Percentiles rank a stretch among this genome's conserved stretches.
Conservation (phyloP, 2,888 invertebrate genomes). For the Ophioninae sp. region DNA sequence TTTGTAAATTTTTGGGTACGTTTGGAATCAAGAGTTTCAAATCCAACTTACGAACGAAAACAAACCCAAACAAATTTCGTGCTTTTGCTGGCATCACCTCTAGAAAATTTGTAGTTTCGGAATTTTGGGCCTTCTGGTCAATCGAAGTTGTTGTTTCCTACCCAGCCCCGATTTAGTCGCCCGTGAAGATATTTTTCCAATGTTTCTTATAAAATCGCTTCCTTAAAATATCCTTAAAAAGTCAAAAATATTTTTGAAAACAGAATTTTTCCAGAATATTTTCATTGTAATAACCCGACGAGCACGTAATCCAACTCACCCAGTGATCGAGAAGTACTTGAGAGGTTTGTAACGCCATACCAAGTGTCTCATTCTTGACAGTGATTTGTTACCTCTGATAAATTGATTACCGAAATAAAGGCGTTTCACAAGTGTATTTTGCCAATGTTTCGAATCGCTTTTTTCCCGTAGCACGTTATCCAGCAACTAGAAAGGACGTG, state of each 20-base stretch:
- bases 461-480: background rate
- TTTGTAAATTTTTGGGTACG: too few relatives aligned
- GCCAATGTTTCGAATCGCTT: background rate
- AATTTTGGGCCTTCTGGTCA: too few relatives aligned
- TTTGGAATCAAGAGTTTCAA: too few relatives aligned
- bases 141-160: too few relatives aligned
- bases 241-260: background rate
- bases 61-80: too few relatives aligned
- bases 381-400: background rate
- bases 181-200: too few relatives aligned
- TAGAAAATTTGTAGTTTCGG: too few relatives aligned
- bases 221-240: background rate
- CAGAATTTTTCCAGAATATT: background rate
- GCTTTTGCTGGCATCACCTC: too few relatives aligned
- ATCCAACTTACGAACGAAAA: too few relatives aligned
- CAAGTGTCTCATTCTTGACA: conserved; percentile 39
- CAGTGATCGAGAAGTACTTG: conserved; percentile 25
- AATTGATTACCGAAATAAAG: background rate
- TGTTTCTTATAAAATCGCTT: too few relatives aligned
- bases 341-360: conserved; percentile 49
- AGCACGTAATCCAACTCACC: conserved; percentile 44
- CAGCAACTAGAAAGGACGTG: background rate
- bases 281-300: background rate
- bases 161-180: too few relatives aligned
- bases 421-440: background rate